These are phyloP conservation scores for Danio kyathit DNA, from an alignment of 2,797 vertebrate genomes.

Conservation along the genomic window DNA sequence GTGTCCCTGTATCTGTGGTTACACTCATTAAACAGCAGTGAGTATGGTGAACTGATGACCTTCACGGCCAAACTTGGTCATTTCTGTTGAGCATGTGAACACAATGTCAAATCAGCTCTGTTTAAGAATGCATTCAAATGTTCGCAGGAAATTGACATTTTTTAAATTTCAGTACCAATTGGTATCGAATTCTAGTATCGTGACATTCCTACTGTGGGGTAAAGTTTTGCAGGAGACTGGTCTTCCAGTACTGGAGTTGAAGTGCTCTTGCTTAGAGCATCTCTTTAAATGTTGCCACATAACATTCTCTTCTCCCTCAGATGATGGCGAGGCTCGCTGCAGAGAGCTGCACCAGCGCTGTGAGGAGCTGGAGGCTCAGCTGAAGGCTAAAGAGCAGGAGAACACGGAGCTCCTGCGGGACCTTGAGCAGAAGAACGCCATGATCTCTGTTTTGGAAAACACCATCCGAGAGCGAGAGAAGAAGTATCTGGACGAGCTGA, in stretches of 20 bases:
- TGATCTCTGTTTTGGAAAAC: slow-evolving; percentile 93
- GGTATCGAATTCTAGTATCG: no score
- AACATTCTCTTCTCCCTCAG: slow-evolving; percentile 68
- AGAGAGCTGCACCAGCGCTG: slow-evolving; percentile 87
- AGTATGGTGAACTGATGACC: no score
- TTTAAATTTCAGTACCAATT: no score
- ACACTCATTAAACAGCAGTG: no score
- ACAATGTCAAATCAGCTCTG: no score
- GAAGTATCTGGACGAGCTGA: slow-evolving; percentile 97
- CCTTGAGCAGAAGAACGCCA: slow-evolving; percentile 94
- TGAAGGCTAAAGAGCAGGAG: slow-evolving; percentile 90
- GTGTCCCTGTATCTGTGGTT: no score
- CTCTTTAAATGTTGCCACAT: neutral
- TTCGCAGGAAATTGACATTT: no score
- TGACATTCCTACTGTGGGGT: no score
- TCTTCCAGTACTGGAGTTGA: neutral
- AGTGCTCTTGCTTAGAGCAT: neutral
- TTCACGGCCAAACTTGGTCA: no score
- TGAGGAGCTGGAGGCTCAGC: slow-evolving; percentile 92
- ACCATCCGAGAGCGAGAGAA: slow-evolving; percentile 93
- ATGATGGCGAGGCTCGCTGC: slow-evolving; percentile 81
- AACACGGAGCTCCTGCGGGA: slow-evolving; percentile 88
- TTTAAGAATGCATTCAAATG: no score
- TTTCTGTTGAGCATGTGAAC: no score
- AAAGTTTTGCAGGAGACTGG: no score